Evolutionary conservation across 35 echinoderm and acorn worm genomes (phyloP).

Genomic region (Holothuria glaberrima): DNA sequence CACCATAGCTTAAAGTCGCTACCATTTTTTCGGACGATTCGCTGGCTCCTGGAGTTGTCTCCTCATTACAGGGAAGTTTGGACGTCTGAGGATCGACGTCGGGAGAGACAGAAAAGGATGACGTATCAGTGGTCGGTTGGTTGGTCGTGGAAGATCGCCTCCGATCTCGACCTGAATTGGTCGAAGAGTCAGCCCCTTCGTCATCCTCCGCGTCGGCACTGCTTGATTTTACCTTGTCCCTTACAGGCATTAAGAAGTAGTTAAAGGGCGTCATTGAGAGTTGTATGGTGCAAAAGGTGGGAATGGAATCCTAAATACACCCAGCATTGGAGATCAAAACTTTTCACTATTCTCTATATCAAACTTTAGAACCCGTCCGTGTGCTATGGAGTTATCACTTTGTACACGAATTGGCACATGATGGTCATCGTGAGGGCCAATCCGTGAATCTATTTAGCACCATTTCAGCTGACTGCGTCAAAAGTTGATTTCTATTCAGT

Average conservation of each 20-base stretch:
- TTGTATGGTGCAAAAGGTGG: background rate
- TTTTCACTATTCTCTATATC: too few relatives aligned
- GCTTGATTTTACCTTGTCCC: conserved; percentile 46
- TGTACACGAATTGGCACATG: too few relatives aligned
- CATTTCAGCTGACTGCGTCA: too few relatives aligned
- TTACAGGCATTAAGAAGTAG: conserved; percentile 42
- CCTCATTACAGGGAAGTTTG: conserved; percentile 31
- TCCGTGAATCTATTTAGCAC: too few relatives aligned
- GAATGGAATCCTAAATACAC: conserved; percentile 23
- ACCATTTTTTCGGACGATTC: conserved; percentile 80
- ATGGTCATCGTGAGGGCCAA: too few relatives aligned
- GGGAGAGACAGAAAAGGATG: conserved; percentile 46
- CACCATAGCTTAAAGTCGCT: conserved; percentile 70
- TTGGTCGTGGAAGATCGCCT: conserved; percentile 17
- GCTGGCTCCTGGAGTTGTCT: background rate
- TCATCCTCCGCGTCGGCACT: background rate
- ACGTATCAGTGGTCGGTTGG: conserved; percentile 53
- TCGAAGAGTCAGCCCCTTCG: conserved; percentile 44
- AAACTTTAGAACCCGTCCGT: too few relatives aligned
- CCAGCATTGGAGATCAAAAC: background rate
- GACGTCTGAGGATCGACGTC: conserved; percentile 50
- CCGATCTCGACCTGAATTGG: conserved; percentile 22
- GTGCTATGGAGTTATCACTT: too few relatives aligned
- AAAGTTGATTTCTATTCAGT: too few relatives aligned
- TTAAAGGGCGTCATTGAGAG: conserved; percentile 51